Conservation (phyloP, 2,797 vertebrate genomes). For the Pempheris klunzingeri region DNA sequence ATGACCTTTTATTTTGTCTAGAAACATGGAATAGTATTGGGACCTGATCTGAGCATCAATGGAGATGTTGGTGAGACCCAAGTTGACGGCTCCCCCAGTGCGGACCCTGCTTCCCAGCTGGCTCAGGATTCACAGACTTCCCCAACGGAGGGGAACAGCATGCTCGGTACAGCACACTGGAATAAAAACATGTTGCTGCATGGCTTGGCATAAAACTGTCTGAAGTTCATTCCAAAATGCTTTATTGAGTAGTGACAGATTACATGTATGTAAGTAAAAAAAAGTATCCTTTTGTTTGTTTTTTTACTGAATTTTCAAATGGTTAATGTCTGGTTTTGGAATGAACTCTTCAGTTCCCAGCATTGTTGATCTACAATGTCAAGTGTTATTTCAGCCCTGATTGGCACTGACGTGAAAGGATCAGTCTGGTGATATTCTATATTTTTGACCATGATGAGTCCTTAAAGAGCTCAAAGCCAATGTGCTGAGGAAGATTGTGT, state of each 20-base stretch:
- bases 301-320: neutral
- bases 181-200: conserved; percentile 36
- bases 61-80: conserved; percentile 82
- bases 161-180: conserved; percentile 78
- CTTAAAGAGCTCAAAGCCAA: no score
- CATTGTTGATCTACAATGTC: neutral
- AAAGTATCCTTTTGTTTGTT: no score
- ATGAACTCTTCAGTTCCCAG: conserved; percentile 29
- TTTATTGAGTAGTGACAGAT: neutral
- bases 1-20: conserved; percentile 62
- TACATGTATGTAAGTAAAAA: no score
- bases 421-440: conserved; percentile 36
- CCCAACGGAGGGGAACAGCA: conserved; percentile 78
- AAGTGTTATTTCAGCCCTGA: neutral
- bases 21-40: conserved; percentile 94
- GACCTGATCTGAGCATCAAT: conserved; percentile 87
- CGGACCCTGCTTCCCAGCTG: conserved; percentile 40
- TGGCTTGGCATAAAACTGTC: conserved; percentile 27
- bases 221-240: conserved; percentile 49
- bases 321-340: conserved; percentile 34
- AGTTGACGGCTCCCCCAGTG: conserved; percentile 44
- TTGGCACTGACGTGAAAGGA: conserved; percentile 26
- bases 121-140: conserved; percentile 45
- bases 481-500: neutral
- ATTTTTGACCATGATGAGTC: no score